Conservation (phyloP, 2,888 invertebrate genomes). For the Drosophila koepferae region DNA sequence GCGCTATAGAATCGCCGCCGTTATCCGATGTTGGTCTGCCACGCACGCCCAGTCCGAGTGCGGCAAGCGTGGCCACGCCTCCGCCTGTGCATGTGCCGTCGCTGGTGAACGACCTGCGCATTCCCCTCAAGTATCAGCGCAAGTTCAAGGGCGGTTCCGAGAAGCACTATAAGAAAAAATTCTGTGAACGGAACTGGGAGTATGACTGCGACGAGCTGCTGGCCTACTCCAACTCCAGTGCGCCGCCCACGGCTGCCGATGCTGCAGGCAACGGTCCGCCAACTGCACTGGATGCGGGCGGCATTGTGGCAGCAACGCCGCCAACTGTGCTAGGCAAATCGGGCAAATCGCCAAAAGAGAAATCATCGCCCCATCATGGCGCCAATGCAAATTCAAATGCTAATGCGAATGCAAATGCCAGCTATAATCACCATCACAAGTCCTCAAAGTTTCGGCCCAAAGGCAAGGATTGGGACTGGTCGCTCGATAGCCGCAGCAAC, state of each 20-base stretch:
- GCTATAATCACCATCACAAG: conserved; percentile 85
- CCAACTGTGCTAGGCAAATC: conserved; percentile 38
- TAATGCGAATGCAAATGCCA: conserved; percentile 42
- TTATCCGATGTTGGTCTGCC: conserved; percentile 85
- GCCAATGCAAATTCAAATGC: conserved; percentile 31
- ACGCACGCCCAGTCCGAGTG: conserved; percentile 84
- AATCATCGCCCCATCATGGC: conserved; percentile 59
- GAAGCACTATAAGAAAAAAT: conserved; percentile 94
- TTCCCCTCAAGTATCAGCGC: conserved; percentile 88
- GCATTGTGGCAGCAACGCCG: conserved; percentile 20
- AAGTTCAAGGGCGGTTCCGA: conserved; percentile 85
- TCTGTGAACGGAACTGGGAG: conserved; percentile 92
- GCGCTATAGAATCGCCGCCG: conserved; percentile 86
- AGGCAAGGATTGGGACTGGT: conserved; percentile 91
- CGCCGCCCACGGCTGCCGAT: conserved; percentile 77
- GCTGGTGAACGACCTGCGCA: conserved; percentile 83
- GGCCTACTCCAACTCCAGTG: conserved; percentile 80
- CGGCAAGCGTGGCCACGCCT: conserved; percentile 80
- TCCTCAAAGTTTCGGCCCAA: conserved; percentile 89
- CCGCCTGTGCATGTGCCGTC: conserved; percentile 70
- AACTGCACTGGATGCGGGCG: conserved; percentile 31
- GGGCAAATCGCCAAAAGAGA: conserved; percentile 69
- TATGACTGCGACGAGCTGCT: conserved; percentile 83
- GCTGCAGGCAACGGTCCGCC: conserved; percentile 77
- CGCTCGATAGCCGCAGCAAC: conserved; percentile 82